Evolutionary conservation across 2,797 vertebrate species (phyloP).

Genomic region (Ctenosaura bakeri): DNA sequence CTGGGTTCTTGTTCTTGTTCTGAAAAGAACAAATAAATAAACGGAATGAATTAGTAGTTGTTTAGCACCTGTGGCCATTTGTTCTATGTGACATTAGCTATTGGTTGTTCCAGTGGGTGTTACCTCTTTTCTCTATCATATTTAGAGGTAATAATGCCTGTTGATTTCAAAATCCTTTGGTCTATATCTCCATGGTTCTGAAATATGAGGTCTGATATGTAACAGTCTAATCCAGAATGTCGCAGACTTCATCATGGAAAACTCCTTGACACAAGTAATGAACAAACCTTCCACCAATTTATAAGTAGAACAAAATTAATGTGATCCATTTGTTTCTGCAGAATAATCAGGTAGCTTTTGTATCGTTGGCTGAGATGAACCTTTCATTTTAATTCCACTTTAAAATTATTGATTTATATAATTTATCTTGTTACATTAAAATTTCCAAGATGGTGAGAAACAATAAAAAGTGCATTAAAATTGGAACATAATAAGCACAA

Average conservation of each 20-base stretch:
- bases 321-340: not conserved
- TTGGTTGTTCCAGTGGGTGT: too few relatives aligned
- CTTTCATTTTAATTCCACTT: not conserved
- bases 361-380: not conserved
- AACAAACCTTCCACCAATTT: not conserved
- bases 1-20: too few relatives aligned
- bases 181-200: too few relatives aligned
- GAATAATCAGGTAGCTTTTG: not conserved
- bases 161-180: too few relatives aligned
- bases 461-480: not conserved
- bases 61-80: too few relatives aligned
- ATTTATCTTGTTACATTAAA: not conserved
- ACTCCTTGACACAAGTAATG: not conserved
- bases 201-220: too few relatives aligned
- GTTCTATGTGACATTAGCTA: too few relatives aligned
- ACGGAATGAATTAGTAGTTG: too few relatives aligned
- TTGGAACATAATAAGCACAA: not conserved
- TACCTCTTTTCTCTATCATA: too few relatives aligned
- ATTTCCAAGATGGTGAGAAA: not conserved
- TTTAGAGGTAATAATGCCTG: too few relatives aligned
- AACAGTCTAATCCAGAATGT: not conserved
- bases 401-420: not conserved
- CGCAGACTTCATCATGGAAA: not conserved
- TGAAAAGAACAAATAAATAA: too few relatives aligned
- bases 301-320: not conserved